phyloP scores from a whole-genome alignment of 2,797 vertebrate species.

The Macropodus opercularis region DNA sequence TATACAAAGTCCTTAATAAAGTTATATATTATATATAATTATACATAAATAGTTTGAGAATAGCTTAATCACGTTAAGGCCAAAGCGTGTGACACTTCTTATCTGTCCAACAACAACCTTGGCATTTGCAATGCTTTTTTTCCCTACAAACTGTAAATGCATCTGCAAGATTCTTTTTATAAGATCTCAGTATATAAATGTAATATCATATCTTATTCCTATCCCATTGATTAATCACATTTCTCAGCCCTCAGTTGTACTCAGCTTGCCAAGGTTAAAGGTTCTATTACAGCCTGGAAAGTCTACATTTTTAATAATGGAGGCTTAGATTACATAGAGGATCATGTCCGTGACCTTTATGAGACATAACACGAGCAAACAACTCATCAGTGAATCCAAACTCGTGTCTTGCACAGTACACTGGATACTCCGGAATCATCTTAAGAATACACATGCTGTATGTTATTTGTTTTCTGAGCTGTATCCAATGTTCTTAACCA shows the following conservation, averaged over 20 bases:
- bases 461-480: too few relatives aligned
- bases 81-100: slow-evolving; percentile 10
- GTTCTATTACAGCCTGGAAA: slow-evolving; percentile 41
- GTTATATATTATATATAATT: too few relatives aligned
- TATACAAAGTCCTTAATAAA: too few relatives aligned
- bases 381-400: slow-evolving; percentile 23
- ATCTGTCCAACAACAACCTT: slow-evolving; percentile 14
- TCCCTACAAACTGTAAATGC: slow-evolving; percentile 20
- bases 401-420: too few relatives aligned
- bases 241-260: slow-evolving; percentile 17
- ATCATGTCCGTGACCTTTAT: slow-evolving; percentile 53
- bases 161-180: slow-evolving; percentile 20
- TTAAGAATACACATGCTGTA: too few relatives aligned
- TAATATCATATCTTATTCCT: slow-evolving; percentile 28
- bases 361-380: slow-evolving; percentile 39
- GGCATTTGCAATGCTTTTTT: slow-evolving; percentile 16
- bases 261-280: slow-evolving; percentile 26
- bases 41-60: too few relatives aligned
- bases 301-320: slow-evolving; percentile 37
- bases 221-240: slow-evolving; percentile 37
- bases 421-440: too few relatives aligned
- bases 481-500: too few relatives aligned
- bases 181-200: slow-evolving; percentile 8
- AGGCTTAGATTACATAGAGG: slow-evolving; percentile 41
- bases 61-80: slow-evolving; percentile 17